phyloP scores from a whole-genome alignment of 2,113 vertebrate genomes.

The Lutjanus erythropterus region DNA sequence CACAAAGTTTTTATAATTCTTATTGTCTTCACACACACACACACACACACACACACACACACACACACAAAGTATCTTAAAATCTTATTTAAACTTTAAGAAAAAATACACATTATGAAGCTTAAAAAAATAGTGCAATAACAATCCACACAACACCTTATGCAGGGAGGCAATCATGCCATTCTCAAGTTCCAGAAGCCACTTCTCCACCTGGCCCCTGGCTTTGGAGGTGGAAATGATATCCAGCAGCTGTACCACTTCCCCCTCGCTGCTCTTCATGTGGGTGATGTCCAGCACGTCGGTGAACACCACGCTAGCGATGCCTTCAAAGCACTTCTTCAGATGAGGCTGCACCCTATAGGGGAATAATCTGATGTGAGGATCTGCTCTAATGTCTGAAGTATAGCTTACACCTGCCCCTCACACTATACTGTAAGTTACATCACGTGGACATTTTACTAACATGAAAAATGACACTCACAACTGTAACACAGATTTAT shows the following conservation, averaged over 20 bases:
- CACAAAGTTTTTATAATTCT: too few relatives aligned
- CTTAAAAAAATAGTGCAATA: background rate
- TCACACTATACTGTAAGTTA: background rate
- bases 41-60: too few relatives aligned
- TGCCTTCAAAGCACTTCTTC: constrained; percentile 96
- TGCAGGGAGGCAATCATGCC: constrained; percentile 89
- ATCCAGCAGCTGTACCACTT: constrained; percentile 87
- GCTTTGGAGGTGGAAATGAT: constrained; percentile 91
- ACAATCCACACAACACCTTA: constrained; percentile 82
- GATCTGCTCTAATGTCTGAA: constrained; percentile 2
- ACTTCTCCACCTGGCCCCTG: constrained; percentile 93
- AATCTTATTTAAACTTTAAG: background rate
- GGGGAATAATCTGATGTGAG: constrained; percentile 5
- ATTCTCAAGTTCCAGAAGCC: constrained; percentile 89
- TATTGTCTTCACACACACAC: too few relatives aligned
- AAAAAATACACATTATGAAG: background rate
- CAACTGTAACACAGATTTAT: background rate
- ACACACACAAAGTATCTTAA: too few relatives aligned
- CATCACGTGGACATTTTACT: background rate
- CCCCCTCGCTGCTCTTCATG: constrained; percentile 92
- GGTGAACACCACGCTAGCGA: constrained; percentile 90
- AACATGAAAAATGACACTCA: background rate
- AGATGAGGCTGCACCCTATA: constrained; percentile 91
- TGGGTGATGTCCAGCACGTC: constrained; percentile 91
- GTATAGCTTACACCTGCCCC: background rate